Evolutionary conservation across 2,113 vertebrate species (phyloP), one percentile per base, ranked within the genome.

Genomic region (Halcyon malimbica): DNA sequence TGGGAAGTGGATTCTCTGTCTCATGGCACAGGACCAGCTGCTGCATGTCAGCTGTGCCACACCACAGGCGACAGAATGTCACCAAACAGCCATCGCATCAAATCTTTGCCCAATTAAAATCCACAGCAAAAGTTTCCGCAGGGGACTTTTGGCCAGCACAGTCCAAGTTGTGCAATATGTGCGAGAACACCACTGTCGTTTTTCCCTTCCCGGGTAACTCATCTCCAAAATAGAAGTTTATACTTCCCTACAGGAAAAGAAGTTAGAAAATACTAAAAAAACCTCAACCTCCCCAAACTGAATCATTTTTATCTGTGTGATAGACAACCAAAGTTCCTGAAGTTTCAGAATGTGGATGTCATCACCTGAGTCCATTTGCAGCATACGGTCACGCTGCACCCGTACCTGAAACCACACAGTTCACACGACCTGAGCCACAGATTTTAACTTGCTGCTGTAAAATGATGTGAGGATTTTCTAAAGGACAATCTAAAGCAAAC

Each of bases 251-350:
- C 42, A 51, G 28, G 4, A 29, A 39, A 70, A 73, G 42, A 70
- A 88, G 16, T 29, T 16, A 31, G 16, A 57, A 75, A 65, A 28
- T 6, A 14, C 50, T 41, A 20, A 20, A 65, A 88, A 59, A 9
- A 46, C 2, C 11, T 35, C 11, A 39, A 2, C 3, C 8, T 35
- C 48, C 23, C 20, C 1, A 60, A 76, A 51, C 0, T 0, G 39
- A 70, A 8, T 78, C 0, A 20, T 42, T 94, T 87, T 28, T 37
- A 53, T 78, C 44, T 42, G 11, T 18, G 5, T 59, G 77, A 63
- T 83, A 81, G 26, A 20, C 35, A 73, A 41, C 4, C 21, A 57
- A 16, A 11, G 69, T 76, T 70, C 62, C 57, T 35, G 74, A 82
- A 42, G 42, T 42, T 60, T 78, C 78, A n/a, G 87, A 18, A 39